A percentile compares a stretch with the other conserved stretches of the same genome.
Evolutionary conservation across 2,888 invertebrate species (phyloP).

Genomic region (Agrochola litura): DNA sequence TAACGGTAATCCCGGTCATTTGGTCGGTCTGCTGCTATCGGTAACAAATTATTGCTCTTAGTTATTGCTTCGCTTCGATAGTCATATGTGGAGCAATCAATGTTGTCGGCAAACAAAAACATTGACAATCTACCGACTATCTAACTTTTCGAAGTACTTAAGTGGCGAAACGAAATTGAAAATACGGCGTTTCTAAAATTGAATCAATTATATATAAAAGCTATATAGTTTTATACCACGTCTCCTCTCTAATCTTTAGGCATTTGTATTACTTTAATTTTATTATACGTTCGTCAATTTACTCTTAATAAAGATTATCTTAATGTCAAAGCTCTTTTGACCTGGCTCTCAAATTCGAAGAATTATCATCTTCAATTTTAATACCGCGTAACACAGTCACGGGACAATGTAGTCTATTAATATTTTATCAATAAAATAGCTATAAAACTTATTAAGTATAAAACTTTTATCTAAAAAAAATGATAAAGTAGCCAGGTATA

Average conservation of each 20-base stretch:
- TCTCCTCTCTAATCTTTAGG: conserved; percentile 29
- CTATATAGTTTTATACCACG: conserved; percentile 27
- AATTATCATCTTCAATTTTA: conserved; percentile 50
- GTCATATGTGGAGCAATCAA: conserved; percentile 61
- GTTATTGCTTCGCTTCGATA: conserved; percentile 54
- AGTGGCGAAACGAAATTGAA: conserved; percentile 1
- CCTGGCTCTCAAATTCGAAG: conserved; percentile 44
- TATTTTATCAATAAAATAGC: conserved; percentile 53
- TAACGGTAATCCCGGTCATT: conserved; percentile 86
- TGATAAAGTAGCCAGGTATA: conserved; percentile 66
- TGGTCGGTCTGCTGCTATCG: conserved; percentile 82
- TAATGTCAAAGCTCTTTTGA: conserved; percentile 47
- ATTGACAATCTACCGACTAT: conserved; percentile 44
- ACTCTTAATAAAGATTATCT: conserved; percentile 59
- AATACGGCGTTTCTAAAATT: conserved; percentile 33
- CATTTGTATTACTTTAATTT: conserved; percentile 45
- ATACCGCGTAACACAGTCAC: conserved; percentile 56
- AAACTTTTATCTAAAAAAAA: conserved; percentile 57
- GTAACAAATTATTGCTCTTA: conserved; percentile 86
- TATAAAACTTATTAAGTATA: conserved; percentile 56
- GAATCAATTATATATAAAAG: conserved; percentile 28
- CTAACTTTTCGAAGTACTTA: conserved; percentile 30
- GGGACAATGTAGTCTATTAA: conserved; percentile 53
- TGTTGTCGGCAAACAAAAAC: conserved; percentile 58
- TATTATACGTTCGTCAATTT: conserved; percentile 59